These are phyloP conservation scores for Sminthurinus aureus DNA, from an alignment of 2,888 invertebrate genomes.

Conservation along the genomic window DNA sequence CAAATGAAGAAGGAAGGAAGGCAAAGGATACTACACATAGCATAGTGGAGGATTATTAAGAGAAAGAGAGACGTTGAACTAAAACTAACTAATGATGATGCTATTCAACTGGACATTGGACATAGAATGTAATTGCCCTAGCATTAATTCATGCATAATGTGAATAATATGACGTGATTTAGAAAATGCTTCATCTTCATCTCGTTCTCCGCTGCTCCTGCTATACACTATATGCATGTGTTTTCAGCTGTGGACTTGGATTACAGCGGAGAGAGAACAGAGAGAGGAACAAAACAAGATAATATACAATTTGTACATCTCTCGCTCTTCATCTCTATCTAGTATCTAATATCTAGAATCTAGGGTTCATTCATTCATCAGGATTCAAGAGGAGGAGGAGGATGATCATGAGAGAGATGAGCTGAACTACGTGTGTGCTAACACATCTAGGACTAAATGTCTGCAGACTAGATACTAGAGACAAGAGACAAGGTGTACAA, in stretches of 20 bases:
- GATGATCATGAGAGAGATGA: not conserved
- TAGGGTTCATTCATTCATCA: conserved; percentile 2
- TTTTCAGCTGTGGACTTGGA: not conserved
- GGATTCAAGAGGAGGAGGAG: not conserved
- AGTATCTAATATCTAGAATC: not conserved
- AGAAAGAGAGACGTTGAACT: conserved; percentile 11
- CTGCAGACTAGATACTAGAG: too few species aligned
- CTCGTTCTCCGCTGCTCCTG: not conserved
- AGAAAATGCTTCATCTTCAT: not conserved
- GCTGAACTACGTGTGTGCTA: not conserved
- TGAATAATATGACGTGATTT: conserved; percentile 15
- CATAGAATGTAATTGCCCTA: conserved; percentile 13
- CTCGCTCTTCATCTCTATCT: not conserved
- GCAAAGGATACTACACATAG: not conserved
- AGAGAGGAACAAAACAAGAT: too few species aligned
- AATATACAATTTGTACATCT: not conserved
- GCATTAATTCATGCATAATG: conserved; percentile 13
- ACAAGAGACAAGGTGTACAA: too few species aligned
- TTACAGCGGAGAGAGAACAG: too few species aligned
- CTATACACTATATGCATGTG: not conserved
- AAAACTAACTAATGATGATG: not conserved
- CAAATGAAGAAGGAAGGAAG: not conserved
- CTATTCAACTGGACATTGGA: conserved; percentile 15
- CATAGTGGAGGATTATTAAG: not conserved
- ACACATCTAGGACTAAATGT: not conserved